Conservation (phyloP, 2,113 vertebrate genomes). For the Myanophis thanlyinensis region DNA sequence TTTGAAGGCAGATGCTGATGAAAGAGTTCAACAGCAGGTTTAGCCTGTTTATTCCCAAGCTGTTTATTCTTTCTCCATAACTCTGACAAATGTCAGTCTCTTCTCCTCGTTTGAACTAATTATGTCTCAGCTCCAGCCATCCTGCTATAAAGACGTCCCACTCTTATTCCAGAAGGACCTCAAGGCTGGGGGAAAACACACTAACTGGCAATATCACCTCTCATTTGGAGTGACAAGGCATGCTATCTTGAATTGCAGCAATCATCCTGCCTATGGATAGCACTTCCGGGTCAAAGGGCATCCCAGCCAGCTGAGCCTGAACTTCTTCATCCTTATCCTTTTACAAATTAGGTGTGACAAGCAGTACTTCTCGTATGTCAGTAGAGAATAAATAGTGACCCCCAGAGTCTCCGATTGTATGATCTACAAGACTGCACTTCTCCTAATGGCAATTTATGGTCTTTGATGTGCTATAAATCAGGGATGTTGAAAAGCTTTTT, state of each 20-base stretch:
- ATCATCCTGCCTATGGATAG: background rate
- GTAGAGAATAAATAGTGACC: conserved; percentile 54
- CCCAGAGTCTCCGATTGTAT: conserved; percentile 50
- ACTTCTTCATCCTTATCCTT: conserved; percentile 4
- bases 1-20: background rate
- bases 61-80: background rate
- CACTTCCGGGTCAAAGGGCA: conserved; percentile 10
- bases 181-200: background rate
- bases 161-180: background rate
- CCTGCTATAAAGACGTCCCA: background rate
- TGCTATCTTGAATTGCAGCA: background rate
- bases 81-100: background rate
- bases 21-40: background rate
- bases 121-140: background rate
- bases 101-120: background rate
- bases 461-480: conserved; percentile 62
- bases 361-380: conserved; percentile 8
- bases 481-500: conserved; percentile 36
- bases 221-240: background rate
- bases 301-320: conserved; percentile 24
- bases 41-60: background rate
- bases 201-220: background rate
- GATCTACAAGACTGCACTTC: conserved; percentile 61
- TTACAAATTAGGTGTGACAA: conserved; percentile 21
- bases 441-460: conserved; percentile 60